Base-by-base conservation (phyloP, 2,113 vertebrate genomes). In the Rhea americana region DNA sequence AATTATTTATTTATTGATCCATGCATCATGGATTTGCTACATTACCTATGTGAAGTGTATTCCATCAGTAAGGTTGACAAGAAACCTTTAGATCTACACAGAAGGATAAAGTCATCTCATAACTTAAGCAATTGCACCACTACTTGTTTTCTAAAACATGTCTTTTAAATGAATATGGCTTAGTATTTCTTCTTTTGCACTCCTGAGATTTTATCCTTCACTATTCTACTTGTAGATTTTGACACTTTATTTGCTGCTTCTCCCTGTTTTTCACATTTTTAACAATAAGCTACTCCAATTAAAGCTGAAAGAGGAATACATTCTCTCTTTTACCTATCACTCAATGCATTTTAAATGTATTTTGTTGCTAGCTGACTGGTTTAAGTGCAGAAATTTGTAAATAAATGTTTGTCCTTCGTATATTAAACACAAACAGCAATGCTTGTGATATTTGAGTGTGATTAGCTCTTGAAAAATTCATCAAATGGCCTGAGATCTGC, bases 401-500 rank as follows among this genome's bases (percentile, higher is more conserved):
- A 96, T 95, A 95, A 90, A 93, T 95, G 85, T 94, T 97, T 97
- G 79, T 93, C 90, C 87, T 96, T 94, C 90, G 50, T 91, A 82
- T 90, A 84, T 96, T 96, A 96, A 94, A 86, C 53, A 91, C 51
- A 97, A 94, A 95, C 89, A 77, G 30, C 41, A 32, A 39, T 93
- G 78, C 96, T 91, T 96, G 94, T 96, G 77, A 68, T 96, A 93
- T 63, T 76, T 95, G 78, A 87, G 58, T 78, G 72, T 96, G 93
- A 97, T 97, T 97, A 97, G 92, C 91, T 97, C 68, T 88, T 96
- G 82, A 96, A 97, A 98, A 96, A 97, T 96, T 95, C 93, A 96
- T 96, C 94, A 96, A 93, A 87, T 96, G 63, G 93, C 85, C 94
- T 92, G 91, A 97, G 95, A 97, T 94, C 86, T 91, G 85, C 89